Evolutionary conservation across 1,140 invertebrate species (phyloP).

Genomic region (Lysiphlebus fabarum): DNA sequence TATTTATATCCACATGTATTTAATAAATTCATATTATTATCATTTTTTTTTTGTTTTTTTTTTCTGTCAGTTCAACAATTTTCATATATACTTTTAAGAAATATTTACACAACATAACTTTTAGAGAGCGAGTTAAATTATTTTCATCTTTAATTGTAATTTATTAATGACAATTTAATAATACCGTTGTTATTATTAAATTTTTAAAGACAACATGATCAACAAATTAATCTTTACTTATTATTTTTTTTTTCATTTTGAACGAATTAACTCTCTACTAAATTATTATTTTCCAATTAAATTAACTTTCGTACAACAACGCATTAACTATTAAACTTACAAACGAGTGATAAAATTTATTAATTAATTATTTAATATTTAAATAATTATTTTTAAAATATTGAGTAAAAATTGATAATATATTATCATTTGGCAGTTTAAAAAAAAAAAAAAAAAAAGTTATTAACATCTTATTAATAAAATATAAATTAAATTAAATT

Average conservation of each 20-base stretch:
- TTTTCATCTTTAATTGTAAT: not conserved
- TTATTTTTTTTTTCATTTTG: not conserved
- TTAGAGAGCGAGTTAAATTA: conserved; percentile 21
- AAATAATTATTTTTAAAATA: no score
- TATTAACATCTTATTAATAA: not conserved
- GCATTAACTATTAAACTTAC: no score
- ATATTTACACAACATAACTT: conserved; percentile 42
- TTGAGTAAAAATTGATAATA: conserved; percentile 1
- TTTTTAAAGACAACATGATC: no score
- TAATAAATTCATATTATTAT: conserved; percentile 48
- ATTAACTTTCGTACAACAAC: no score
- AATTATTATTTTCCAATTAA: no score
- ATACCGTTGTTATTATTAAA: not conserved
- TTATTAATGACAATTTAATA: not conserved
- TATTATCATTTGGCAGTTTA: not conserved
- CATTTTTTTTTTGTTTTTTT: conserved; percentile 45
- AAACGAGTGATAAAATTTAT: no score
- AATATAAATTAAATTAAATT: not conserved
- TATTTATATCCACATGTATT: conserved; percentile 50
- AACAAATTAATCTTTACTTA: not conserved
- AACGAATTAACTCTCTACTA: no score
- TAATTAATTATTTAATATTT: no score
- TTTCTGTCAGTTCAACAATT: conserved; percentile 40
- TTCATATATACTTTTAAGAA: conserved; percentile 37
- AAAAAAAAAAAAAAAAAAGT: conserved; percentile 10